phyloP scores from a whole-genome alignment of 2,113 vertebrate genomes.

The Ursus arctos region DNA sequence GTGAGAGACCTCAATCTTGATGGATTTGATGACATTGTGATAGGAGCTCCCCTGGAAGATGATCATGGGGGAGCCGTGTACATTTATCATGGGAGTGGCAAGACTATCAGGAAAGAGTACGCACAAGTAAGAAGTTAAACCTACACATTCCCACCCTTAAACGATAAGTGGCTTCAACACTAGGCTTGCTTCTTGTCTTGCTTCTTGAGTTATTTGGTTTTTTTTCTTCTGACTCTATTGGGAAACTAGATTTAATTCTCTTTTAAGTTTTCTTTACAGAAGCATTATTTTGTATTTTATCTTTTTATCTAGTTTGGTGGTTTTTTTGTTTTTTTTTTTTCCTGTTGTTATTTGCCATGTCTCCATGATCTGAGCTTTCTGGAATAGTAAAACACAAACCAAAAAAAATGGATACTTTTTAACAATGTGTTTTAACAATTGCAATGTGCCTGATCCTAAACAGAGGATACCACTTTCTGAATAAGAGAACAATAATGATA shows the following conservation, averaged over 20 bases:
- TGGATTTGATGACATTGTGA: constrained; percentile 94
- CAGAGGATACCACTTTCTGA: not conserved
- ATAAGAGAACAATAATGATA: not conserved
- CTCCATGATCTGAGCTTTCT: not conserved
- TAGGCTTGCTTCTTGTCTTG: not conserved
- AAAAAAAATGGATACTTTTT: not conserved
- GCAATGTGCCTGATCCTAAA: not conserved
- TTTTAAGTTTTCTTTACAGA: not conserved
- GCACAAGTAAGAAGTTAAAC: constrained; percentile 90
- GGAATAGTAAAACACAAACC: not conserved
- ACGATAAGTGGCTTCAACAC: not conserved
- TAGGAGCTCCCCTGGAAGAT: constrained; percentile 96
- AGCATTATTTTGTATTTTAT: constrained; percentile 6
- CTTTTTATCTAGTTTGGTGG: not conserved
- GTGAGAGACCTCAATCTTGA: constrained; percentile 97
- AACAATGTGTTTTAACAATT: not conserved
- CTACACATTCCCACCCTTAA: accelerated
- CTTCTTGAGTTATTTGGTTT: not conserved
- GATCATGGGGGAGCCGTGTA: constrained; percentile 97
- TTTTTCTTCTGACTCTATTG: not conserved
- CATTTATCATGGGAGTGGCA: constrained; percentile 93
- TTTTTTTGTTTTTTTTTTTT: not conserved
- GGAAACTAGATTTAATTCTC: not conserved
- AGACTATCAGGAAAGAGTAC: constrained; percentile 90
- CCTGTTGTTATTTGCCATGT: not conserved